These are phyloP conservation scores for Heliconius ismenius DNA, from an alignment of 2,888 invertebrate species.

Conservation along the genomic window DNA sequence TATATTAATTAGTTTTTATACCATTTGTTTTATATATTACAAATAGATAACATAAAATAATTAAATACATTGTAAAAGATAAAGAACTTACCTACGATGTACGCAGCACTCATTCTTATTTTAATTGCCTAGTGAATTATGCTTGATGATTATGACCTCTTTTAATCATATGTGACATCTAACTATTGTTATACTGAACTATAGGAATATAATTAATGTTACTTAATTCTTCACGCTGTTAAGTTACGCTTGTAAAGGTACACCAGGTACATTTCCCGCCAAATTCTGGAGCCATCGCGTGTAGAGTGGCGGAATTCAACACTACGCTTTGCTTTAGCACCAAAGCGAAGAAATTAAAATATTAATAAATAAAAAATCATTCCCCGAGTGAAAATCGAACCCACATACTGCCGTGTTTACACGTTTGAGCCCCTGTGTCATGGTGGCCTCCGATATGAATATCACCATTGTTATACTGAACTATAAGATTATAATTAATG, in stretches of 20 bases:
- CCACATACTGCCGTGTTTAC: too few relatives aligned
- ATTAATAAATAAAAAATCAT: too few relatives aligned
- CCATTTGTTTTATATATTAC: background rate
- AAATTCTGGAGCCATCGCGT: too few relatives aligned
- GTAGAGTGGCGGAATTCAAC: too few relatives aligned
- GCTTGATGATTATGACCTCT: background rate
- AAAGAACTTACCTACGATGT: background rate
- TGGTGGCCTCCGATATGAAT: background rate
- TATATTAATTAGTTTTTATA: background rate
- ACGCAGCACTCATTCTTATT: background rate
- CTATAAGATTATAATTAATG: background rate
- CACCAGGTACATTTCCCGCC: too few relatives aligned
- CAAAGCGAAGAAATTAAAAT: too few relatives aligned
- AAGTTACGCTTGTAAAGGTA: too few relatives aligned
- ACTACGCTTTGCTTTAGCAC: too few relatives aligned
- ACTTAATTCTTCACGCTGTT: too few relatives aligned
- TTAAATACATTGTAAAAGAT: background rate
- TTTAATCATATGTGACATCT: background rate
- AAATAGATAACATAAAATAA: background rate
- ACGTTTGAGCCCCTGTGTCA: too few relatives aligned
- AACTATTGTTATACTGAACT: background rate
- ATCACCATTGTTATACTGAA: background rate
- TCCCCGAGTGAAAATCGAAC: too few relatives aligned
- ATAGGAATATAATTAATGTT: constrained; percentile 3
- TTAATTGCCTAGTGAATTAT: constrained; percentile 9